Base-by-base conservation (phyloP, 2,113 vertebrate species). In the Falco punctatus region DNA sequence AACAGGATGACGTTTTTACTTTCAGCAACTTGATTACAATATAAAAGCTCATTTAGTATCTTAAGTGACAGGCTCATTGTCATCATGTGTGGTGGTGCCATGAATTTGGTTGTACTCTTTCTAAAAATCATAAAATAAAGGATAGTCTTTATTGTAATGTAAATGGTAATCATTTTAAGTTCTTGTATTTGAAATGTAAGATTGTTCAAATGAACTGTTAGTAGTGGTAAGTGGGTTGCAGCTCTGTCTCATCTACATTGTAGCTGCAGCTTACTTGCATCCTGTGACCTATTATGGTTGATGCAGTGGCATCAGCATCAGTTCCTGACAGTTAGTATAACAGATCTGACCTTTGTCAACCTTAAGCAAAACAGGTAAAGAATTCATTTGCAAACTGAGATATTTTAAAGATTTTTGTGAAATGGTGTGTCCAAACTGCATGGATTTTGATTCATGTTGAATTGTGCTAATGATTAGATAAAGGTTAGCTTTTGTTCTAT, bases 241-340 rank as follows among this genome's bases (percentile, higher is more conserved):
- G 2, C 4, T 40, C n/a, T 3, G 1, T 52, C 23, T 78, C 40
- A 26, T 12, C 10, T 72, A 11, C 0, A 0, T 27, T 38, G 22
- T 71, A 75, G 11, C 20, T 75, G 48, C 15, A 55, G 30, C 18
- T 12, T 71, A 2, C 38, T 71, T 74, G 23, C 7, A 26, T 57
- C 42, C 26, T 69, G 7, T 75, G 65, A 75, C 30, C 32, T 59
- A 2, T 35, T 80, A 3, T 6, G 9, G 24, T 44, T 65, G 40
- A 17, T 86, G 18, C 21, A 48, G 26, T 40, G n/a, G 17, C 44
- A 65, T 48, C 49, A 77, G 15, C 6, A 46, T 65, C 54, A 51
- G 4, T 54, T 95, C 24, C 58, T 88, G 22, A 23, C 38, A 59
- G 22, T 78, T 66, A 30, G 9, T 69, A 9, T 62, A 48, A 30